Conservation (phyloP, 2,113 vertebrate species). For the Uria aalge region DNA sequence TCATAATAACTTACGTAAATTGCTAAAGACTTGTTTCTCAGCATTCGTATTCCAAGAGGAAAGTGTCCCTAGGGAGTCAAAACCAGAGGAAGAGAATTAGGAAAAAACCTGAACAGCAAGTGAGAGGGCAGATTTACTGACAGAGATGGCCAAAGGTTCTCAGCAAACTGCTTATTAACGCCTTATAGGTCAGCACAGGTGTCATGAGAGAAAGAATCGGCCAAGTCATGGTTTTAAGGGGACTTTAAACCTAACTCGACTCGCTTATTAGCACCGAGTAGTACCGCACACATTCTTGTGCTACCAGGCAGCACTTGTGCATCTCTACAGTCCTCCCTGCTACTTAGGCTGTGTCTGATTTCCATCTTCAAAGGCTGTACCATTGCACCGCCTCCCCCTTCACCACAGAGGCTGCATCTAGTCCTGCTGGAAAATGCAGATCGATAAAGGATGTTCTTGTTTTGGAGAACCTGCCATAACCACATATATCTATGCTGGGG, state of each 20-base stretch:
- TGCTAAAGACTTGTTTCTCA: background rate
- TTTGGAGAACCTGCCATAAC: background rate
- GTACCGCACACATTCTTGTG: background rate
- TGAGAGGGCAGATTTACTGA: background rate
- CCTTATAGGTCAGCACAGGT: background rate
- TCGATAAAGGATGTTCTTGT: background rate
- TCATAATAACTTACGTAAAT: background rate
- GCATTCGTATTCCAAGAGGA: background rate
- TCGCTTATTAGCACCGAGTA: background rate
- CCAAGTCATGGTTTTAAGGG: background rate
- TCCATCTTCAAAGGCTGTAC: background rate
- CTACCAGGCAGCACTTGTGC: background rate
- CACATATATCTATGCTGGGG: background rate
- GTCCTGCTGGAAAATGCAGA: background rate
- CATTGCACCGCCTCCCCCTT: background rate
- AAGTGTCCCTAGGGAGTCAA: background rate
- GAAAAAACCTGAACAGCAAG: background rate
- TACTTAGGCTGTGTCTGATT: background rate
- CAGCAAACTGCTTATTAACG: background rate
- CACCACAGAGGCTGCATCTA: background rate
- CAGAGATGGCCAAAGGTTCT: background rate
- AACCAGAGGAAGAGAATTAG: background rate
- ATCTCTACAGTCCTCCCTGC: background rate
- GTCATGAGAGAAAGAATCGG: background rate
- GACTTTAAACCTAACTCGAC: background rate